Conservation (phyloP, 2,797 vertebrate species). For the Oryzias dopingdopingensis region DNA sequence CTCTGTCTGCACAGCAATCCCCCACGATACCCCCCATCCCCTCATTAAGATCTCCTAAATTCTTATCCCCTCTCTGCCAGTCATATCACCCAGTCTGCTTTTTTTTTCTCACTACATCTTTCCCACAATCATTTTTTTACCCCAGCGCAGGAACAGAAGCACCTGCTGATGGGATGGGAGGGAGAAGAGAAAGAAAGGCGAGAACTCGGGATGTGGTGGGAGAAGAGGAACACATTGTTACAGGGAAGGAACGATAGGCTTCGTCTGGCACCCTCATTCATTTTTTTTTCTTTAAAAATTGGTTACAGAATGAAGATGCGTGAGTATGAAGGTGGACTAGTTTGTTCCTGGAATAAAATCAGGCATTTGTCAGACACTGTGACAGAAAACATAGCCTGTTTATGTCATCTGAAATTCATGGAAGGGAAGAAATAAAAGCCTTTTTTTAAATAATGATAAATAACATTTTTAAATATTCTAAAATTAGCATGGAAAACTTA, state of each 20-base stretch:
- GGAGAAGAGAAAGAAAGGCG: slow-evolving; percentile 22
- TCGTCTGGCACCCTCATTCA: slow-evolving; percentile 22
- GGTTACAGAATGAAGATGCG: not conserved
- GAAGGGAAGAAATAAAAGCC: rapidly evolving
- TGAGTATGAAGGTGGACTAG: no score
- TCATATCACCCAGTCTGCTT: slow-evolving; percentile 25
- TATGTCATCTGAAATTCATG: no score
- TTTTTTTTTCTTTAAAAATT: slow-evolving; percentile 16
- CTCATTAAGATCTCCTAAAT: slow-evolving; percentile 6
- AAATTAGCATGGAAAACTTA: no score
- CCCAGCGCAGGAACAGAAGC: slow-evolving; percentile 23
- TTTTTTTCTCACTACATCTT: slow-evolving; percentile 11
- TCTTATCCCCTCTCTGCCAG: slow-evolving; percentile 12
- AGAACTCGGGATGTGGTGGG: slow-evolving; percentile 18
- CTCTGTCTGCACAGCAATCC: slow-evolving; percentile 33
- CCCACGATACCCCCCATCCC: slow-evolving; percentile 10
- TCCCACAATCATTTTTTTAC: slow-evolving; percentile 32
- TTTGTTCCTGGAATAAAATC: no score
- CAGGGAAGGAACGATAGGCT: slow-evolving; percentile 11
- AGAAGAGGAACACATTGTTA: slow-evolving; percentile 25
- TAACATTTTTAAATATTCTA: no score
- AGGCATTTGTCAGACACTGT: no score
- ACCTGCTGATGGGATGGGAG: slow-evolving; percentile 35
- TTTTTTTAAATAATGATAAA: no score
- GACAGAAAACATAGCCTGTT: no score